Evolutionary conservation across 2,113 vertebrate species (phyloP).

Genomic region (Antidorcas marsupialis): DNA sequence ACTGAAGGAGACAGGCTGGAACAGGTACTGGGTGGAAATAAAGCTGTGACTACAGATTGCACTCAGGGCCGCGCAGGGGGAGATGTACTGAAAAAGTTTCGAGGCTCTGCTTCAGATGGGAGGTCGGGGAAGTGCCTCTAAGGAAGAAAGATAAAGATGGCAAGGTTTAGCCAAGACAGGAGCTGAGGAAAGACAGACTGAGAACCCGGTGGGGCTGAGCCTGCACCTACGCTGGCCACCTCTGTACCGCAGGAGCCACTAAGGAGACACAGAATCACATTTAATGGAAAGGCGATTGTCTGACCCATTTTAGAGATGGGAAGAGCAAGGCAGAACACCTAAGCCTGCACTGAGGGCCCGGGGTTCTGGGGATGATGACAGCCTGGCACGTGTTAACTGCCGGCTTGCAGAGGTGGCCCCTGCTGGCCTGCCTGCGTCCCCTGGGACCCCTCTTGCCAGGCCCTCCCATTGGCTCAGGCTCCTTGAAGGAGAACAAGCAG

Average conservation of each 20-base stretch:
- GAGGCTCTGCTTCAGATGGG: not conserved
- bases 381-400: not conserved
- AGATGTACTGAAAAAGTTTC: not conserved
- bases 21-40: not conserved
- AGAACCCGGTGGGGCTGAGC: fast-evolving
- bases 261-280: not conserved
- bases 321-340: not conserved
- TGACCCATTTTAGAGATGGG: not conserved
- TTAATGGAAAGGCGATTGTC: not conserved
- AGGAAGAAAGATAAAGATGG: not conserved
- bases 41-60: not conserved
- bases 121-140: no score
- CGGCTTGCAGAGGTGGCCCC: not conserved
- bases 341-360: not conserved
- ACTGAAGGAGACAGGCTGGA: not conserved
- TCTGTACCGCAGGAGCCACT: not conserved
- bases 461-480: not conserved
- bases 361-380: not conserved
- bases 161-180: not conserved
- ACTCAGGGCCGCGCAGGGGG: not conserved
- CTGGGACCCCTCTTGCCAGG: fast-evolving
- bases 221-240: not conserved
- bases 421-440: not conserved
- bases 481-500: not conserved
- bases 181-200: not conserved